Evolutionary conservation across 1,140 invertebrate genomes (phyloP).

Genomic region (Drosophila mauritiana): DNA sequence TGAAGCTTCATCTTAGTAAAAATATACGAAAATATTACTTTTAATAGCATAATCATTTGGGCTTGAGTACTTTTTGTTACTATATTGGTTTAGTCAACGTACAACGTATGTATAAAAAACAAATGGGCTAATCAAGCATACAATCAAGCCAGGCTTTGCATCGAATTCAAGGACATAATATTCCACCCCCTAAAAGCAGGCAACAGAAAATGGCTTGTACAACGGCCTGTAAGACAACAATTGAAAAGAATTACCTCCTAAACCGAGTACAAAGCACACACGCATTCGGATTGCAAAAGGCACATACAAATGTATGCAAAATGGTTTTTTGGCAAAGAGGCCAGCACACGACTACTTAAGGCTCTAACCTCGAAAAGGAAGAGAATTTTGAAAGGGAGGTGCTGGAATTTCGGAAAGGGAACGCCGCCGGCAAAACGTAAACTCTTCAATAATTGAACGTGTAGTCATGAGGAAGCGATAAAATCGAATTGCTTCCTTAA

Average conservation of each 20-base stretch:
- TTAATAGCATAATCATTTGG: too few relatives aligned
- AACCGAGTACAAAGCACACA: slow-evolving; percentile 17
- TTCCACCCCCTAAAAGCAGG: slow-evolving; percentile 1
- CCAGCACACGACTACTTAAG: slow-evolving; percentile 34
- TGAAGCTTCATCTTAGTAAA: too few relatives aligned
- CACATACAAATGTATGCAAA: slow-evolving; percentile 52
- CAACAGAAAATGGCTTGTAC: slow-evolving; percentile 65
- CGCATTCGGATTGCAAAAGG: slow-evolving; percentile 1
- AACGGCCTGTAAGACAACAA: slow-evolving; percentile 70
- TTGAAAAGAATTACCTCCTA: slow-evolving; percentile 77
- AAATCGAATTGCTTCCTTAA: slow-evolving; percentile 84
- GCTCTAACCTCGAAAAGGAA: slow-evolving; percentile 16
- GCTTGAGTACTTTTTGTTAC: too few relatives aligned
- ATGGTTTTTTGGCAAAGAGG: slow-evolving; percentile 55
- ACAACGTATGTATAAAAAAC: neutral
- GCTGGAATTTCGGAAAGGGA: slow-evolving; percentile 3
- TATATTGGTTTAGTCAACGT: too few relatives aligned
- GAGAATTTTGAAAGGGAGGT: neutral
- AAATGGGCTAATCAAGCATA: slow-evolving; percentile 4
- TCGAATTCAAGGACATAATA: neutral
- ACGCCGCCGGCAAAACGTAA: slow-evolving; percentile 68
- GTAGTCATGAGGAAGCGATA: slow-evolving; percentile 84
- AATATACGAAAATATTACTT: too few relatives aligned
- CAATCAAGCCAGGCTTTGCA: slow-evolving; percentile 2
- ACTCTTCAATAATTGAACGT: slow-evolving; percentile 83